phyloP scores from a whole-genome alignment of 1,140 invertebrate species.

The Trachymyrmex septentrionalis region DNA sequence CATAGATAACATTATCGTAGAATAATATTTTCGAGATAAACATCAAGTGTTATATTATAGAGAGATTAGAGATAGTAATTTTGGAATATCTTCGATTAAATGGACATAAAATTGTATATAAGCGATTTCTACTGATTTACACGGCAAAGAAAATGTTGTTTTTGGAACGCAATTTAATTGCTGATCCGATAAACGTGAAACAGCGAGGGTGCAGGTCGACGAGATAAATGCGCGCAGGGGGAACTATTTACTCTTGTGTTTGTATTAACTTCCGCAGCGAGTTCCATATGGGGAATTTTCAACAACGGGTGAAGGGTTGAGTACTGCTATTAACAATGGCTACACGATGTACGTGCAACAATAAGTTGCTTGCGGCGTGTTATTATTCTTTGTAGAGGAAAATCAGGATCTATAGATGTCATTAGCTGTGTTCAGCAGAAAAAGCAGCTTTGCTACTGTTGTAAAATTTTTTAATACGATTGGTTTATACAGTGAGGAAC shows the following conservation, averaged over 20 bases:
- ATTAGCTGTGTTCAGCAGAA: too few relatives aligned
- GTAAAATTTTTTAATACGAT: too few relatives aligned
- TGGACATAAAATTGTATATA: not conserved
- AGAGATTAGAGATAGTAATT: not conserved
- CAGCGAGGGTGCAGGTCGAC: constrained; percentile 11
- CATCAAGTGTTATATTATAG: not conserved
- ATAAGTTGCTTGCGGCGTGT: constrained; percentile 17
- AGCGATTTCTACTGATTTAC: constrained; percentile 23
- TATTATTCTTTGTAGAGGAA: constrained; percentile 3
- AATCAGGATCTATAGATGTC: constrained; percentile 1
- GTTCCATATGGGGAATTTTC: constrained; percentile 50
- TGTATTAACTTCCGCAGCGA: constrained; percentile 39
- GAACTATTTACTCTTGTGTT: constrained; percentile 50
- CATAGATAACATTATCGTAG: not conserved
- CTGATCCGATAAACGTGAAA: constrained; percentile 46
- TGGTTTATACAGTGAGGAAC: too few relatives aligned
- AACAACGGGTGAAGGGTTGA: constrained; percentile 6
- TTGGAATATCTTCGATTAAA: constrained; percentile 4
- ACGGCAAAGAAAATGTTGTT: constrained; percentile 37
- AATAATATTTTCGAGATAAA: not conserved
- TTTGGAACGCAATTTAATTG: constrained; percentile 47
- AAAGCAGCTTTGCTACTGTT: too few relatives aligned
- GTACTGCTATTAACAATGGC: constrained; percentile 25
- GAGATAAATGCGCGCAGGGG: constrained; percentile 49
- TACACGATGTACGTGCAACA: not conserved